Evolutionary conservation across 2,797 vertebrate genomes (phyloP).

Genomic region (Phalanger gymnotis): DNA sequence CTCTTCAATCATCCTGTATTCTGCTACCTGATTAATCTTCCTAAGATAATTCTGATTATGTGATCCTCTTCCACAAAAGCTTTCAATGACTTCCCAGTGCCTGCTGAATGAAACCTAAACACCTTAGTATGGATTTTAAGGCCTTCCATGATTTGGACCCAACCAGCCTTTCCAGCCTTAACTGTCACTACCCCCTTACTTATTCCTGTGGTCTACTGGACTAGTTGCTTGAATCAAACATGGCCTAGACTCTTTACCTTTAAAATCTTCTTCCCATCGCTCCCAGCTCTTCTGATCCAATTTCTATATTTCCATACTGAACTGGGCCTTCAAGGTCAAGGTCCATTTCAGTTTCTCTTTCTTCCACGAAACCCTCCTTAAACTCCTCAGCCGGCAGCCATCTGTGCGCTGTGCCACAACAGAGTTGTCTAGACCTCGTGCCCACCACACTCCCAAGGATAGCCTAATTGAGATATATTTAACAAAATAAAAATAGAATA

Average conservation of each 20-base stretch:
- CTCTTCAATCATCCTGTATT: background rate
- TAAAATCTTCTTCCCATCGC: background rate
- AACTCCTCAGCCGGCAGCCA: background rate
- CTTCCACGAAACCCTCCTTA: background rate
- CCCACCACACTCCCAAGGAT: background rate
- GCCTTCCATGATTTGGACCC: background rate
- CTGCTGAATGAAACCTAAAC: background rate
- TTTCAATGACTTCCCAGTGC: background rate
- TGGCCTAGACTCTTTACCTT: background rate
- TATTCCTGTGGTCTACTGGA: background rate
- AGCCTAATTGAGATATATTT: background rate
- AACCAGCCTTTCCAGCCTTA: background rate
- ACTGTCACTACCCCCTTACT: background rate
- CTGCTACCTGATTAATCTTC: background rate
- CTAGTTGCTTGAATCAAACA: background rate
- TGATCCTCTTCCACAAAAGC: background rate
- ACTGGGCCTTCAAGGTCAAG: background rate
- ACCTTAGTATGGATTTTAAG: background rate
- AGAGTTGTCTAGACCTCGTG: background rate
- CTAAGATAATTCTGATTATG: background rate
- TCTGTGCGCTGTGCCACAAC: background rate
- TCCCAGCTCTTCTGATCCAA: background rate
- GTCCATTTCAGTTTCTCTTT: background rate
- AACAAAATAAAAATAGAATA: background rate
- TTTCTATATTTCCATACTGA: background rate